Evolutionary conservation across 2,797 vertebrate genomes (phyloP), one percentile per base, ranked within the genome.

Genomic region (Eleutherodactylus coqui): DNA sequence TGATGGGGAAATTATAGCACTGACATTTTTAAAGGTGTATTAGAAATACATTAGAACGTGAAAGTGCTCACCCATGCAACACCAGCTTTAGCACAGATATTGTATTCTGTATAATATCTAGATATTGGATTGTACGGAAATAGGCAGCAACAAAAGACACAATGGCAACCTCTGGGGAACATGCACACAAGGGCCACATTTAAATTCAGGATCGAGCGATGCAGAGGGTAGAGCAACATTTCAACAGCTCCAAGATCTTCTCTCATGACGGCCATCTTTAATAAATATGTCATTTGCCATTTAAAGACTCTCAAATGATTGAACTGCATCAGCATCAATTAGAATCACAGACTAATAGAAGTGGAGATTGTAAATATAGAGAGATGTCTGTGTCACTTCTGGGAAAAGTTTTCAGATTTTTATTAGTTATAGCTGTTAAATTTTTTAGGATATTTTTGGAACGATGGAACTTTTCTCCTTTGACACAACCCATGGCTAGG

Each of bases 1-100:
- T 87, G 79, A 83, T 84, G 86, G 89, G 86, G 87, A 53, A 88
- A 88, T 85, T 67, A 77, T 75, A 89, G 88, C 88, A 88, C 85
- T 43, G 82, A 90, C 86, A 85, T 62, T 70, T 45, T 87, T 89
- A 83, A 86, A 89, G 88, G 51, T 73, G 83, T 4, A 45, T 88
- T 69, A 58, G 85, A 88, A 72, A 77, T 53, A 24, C 58, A 82
- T 51, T 64, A 64, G 41, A 64, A 45, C n/a, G 34, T 73, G 77
- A 84, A 84, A 78, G 82, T 72, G 83, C 82, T 84, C 86, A 75
- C 67, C 82, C 82, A 82, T 84, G 32, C 62, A 64, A 80, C 67
- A 79, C 62, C 16, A 13, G 16, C 58, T 67, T 79, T 78, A 49
- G 75, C 38, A 85, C 13, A 79, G 64, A 13, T 9, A 19, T 38